phyloP scores from a whole-genome alignment of 2,888 invertebrate species.

The Drosophila eohydei region DNA sequence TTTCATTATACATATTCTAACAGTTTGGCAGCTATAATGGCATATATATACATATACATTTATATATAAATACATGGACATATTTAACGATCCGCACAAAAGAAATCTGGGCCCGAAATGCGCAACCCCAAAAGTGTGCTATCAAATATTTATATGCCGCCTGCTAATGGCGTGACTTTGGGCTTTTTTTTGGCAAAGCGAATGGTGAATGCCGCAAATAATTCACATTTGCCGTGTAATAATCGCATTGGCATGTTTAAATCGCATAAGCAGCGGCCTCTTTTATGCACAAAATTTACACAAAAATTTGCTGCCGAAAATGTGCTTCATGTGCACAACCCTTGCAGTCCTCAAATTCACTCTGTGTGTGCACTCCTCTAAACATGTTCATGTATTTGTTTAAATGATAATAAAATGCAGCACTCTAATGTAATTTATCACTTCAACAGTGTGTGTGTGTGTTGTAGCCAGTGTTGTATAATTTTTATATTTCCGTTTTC shows the following conservation, averaged over 20 bases:
- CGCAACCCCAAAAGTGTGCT: conserved; percentile 38
- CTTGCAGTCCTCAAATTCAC: background rate
- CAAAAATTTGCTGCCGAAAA: conserved; percentile 26
- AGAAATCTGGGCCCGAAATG: background rate
- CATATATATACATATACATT: background rate
- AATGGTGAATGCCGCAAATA: conserved; percentile 17
- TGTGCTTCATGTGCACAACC: background rate
- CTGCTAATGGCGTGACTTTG: conserved; percentile 46
- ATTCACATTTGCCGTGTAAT: conserved; percentile 40
- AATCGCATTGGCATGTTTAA: conserved; percentile 56
- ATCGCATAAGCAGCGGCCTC: conserved; percentile 46
- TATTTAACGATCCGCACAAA: conserved; percentile 15
- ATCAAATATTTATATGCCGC: conserved; percentile 52
- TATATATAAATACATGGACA: background rate
- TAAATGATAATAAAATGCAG: conserved; percentile 73
- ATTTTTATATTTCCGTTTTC: conserved; percentile 51
- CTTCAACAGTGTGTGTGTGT: conserved; percentile 7
- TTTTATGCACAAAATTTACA: conserved; percentile 58
- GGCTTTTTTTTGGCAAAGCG: conserved; percentile 12
- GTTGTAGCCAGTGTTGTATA: conserved; percentile 29
- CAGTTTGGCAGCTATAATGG: conserved; percentile 3
- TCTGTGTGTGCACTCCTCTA: conserved; percentile 1
- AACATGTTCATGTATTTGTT: conserved; percentile 43
- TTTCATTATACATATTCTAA: conserved; percentile 11
- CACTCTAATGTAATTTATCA: conserved; percentile 64